Percentiles rank a stretch among this genome's conserved stretches.
These are phyloP conservation scores for Leptoclinus maculatus DNA, from an alignment of 2,797 vertebrate genomes.

Conservation along the genomic window DNA sequence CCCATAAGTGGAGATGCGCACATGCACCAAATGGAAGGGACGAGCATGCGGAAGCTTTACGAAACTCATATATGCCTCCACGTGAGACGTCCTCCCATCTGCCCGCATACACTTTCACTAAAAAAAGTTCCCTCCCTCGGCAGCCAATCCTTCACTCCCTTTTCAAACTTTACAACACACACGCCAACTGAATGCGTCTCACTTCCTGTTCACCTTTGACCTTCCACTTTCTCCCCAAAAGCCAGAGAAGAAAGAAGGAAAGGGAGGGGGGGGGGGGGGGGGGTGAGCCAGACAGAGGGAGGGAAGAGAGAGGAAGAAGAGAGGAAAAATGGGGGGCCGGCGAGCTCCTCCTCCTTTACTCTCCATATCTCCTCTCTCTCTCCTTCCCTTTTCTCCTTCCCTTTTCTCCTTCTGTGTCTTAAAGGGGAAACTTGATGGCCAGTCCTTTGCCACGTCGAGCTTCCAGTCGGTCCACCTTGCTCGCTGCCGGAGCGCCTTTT, in stretches of 20 bases:
- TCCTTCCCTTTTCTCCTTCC: constrained; percentile 75
- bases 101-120: constrained; percentile 65
- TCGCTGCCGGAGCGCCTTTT: constrained; percentile 4
- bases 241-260: constrained; percentile 53
- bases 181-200: constrained; percentile 83
- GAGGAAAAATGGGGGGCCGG: constrained; percentile 74
- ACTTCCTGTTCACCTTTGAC: constrained; percentile 96
- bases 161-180: constrained; percentile 67
- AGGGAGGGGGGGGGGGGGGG: constrained; percentile 24
- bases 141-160: constrained; percentile 44
- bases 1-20: constrained; percentile 40
- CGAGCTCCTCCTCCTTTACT: constrained; percentile 84
- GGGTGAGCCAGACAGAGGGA: constrained; percentile 56
- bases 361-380: constrained; percentile 80
- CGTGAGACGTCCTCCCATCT: constrained; percentile 42
- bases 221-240: constrained; percentile 87
- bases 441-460: constrained; percentile 95
- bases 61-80: constrained; percentile 23
- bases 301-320: constrained; percentile 52
- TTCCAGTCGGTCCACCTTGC: constrained; percentile 76
- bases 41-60: constrained; percentile 24
- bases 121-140: constrained; percentile 55
- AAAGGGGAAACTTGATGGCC: constrained; percentile 83
- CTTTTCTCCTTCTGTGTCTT: constrained; percentile 81
- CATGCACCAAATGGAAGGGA: not conserved